Evolutionary conservation across 2,888 invertebrate species (phyloP).

Genomic region (Matsumyia berberina): DNA sequence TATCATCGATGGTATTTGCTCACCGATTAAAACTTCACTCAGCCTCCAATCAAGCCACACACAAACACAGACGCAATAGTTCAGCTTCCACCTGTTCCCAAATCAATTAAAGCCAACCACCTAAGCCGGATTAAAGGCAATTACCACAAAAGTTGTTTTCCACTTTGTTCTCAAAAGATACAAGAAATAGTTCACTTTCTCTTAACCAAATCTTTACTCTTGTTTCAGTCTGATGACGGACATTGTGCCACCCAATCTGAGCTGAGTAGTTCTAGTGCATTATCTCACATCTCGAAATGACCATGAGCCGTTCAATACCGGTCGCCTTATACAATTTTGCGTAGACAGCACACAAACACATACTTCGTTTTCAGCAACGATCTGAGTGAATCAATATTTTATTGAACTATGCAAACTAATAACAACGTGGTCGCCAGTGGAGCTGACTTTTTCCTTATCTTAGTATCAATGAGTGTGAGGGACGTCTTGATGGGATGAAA

Average conservation of each 20-base stretch:
- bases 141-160: background rate
- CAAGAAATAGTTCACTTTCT: constrained; percentile 4
- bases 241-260: background rate
- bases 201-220: background rate
- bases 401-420: constrained; percentile 3
- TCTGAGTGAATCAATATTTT: background rate
- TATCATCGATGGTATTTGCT: no score
- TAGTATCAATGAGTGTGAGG: background rate
- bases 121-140: background rate
- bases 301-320: background rate
- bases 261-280: constrained; percentile 1
- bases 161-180: background rate
- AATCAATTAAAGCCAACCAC: background rate
- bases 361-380: no score
- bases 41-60: background rate
- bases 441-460: background rate
- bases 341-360: no score
- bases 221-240: background rate
- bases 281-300: constrained; percentile 8
- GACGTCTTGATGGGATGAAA: background rate
- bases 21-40: background rate
- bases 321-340: no score
- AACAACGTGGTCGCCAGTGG: background rate
- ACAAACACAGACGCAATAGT: background rate
- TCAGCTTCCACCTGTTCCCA: background rate